phyloP scores from a whole-genome alignment of 1,140 invertebrate species.

The Thaumatotibia leucotreta region DNA sequence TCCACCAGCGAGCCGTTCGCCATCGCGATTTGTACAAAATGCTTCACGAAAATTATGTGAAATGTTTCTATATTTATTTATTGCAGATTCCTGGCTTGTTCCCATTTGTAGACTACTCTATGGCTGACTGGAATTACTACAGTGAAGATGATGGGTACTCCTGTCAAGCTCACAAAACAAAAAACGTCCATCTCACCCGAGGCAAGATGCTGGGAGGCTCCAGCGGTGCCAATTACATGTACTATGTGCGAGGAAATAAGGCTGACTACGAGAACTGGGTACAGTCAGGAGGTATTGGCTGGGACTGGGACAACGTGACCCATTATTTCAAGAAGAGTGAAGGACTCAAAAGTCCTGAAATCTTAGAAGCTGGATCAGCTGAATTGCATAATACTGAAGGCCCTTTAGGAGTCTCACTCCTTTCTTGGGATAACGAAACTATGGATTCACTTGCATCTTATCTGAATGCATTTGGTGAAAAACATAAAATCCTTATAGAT shows the following conservation, averaged over 20 bases:
- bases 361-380: constrained; percentile 71
- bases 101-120: no score
- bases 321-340: constrained; percentile 92
- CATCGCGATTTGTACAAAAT: no score
- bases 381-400: constrained; percentile 83
- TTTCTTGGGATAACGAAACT: constrained; percentile 83
- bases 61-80: no score
- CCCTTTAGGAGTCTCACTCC: constrained; percentile 84
- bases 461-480: constrained; percentile 86
- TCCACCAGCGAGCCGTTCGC: no score
- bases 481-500: constrained; percentile 84
- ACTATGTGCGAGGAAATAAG: no score
- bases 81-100: no score
- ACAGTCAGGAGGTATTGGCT: constrained; percentile 86
- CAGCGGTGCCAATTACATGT: constrained; percentile 94
- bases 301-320: constrained; percentile 89
- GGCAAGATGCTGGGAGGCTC: constrained; percentile 92
- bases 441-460: no score
- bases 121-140: no score
- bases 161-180: no score
- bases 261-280: constrained; percentile 94
- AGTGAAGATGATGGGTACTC: no score
- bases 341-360: constrained; percentile 85
- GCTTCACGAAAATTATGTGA: no score
- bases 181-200: constrained; percentile 41